Base-by-base conservation (phyloP, 2,888 invertebrate species). In the Cantharis lateralis region DNA sequence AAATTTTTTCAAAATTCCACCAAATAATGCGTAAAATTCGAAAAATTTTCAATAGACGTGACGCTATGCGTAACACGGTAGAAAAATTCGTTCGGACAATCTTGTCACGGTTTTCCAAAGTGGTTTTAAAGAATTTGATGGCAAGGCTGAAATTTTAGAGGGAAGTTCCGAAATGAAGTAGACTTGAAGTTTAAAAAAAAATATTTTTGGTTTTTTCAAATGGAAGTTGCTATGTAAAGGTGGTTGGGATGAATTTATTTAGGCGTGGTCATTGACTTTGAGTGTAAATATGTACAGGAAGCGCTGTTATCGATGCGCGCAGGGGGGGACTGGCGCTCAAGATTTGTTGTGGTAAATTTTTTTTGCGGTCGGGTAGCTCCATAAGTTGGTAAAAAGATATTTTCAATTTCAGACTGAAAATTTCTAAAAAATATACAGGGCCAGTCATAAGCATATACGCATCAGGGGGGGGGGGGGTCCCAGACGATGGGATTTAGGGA, bases 51-150 rank as follows among this genome's bases (percentile, higher is more conserved):
- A 76, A 71, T 76, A 74, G 68, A 76, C 71, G 71, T 64, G 77
- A 83, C 81, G 80, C 80, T 78, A 81, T 85, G 84, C 85, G 85
- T 85, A 85, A 85, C 82, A 84, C 85, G 82, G 85, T 80, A 83
- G 85, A 84, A 80, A 80, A 83, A 82, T 81, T 61, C 69, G 24
- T 63, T 66, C 63, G 10, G 24, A 71, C 20, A 9, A 62, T 15
- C 20, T 71, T 24, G 7, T 13, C n/a, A n/a, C n/a, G 9, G n/a
- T 7, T 48, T 48, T n/a, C 48, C 13, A 5, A 7, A 7, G 15
- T 1, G n/a, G 15, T 26, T 68, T 26, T 26, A 1, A 10, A n/a
- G 26, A 26, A 68, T 68, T 68, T 26, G 15, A 11, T 15, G 10
- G 26, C n/a, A 68, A 13, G 10, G 0, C n/a, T 1, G 26, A 26